Conservation (phyloP, 2,113 vertebrate species). For the Athene cunicularia region DNA sequence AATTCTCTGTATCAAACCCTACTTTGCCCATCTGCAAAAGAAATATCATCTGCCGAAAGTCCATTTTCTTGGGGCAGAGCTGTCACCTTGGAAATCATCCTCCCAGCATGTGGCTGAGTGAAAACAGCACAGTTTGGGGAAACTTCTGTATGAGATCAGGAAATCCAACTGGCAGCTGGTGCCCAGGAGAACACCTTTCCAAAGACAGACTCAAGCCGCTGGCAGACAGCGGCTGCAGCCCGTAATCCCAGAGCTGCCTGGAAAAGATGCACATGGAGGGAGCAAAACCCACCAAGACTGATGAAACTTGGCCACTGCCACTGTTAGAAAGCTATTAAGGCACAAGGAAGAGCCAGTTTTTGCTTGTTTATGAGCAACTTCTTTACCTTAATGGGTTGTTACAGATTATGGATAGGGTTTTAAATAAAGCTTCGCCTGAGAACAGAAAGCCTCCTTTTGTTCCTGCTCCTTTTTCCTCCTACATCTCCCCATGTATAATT, state of each 20-base stretch:
- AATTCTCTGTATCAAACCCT: background rate
- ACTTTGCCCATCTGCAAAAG: background rate
- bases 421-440: background rate
- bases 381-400: background rate
- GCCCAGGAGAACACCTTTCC: background rate
- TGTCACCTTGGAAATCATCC: background rate
- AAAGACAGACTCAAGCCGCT: background rate
- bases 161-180: background rate
- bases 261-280: background rate
- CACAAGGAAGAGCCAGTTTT: background rate
- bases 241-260: background rate
- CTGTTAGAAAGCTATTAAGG: background rate
- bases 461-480: background rate
- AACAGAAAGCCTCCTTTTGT: background rate
- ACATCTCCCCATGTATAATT: background rate
- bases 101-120: accelerated
- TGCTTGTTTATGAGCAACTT: background rate
- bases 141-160: background rate
- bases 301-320: background rate
- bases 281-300: background rate
- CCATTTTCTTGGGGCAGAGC: background rate
- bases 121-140: background rate
- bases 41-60: background rate
- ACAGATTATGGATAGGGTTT: background rate
- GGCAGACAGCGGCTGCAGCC: background rate